A percentile compares a stretch with the other conserved stretches of the same genome.
These are phyloP conservation scores for Tenebrio molitor DNA, from an alignment of 1,140 invertebrate species.

Conservation along the genomic window DNA sequence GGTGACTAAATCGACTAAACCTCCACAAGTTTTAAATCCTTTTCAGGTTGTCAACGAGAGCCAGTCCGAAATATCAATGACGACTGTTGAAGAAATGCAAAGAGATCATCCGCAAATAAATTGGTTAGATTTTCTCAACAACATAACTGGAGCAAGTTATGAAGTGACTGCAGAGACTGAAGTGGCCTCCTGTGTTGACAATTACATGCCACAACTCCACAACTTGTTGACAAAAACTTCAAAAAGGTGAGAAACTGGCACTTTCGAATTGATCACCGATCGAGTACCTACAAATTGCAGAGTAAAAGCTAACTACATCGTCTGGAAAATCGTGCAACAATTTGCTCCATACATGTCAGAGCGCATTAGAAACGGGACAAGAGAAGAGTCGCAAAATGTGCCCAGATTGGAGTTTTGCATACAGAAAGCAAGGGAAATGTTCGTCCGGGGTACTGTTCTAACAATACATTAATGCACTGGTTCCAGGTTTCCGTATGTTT, in stretches of 20 bases:
- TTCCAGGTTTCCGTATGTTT: neutral
- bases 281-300: neutral
- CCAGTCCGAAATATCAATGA: neutral
- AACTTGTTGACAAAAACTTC: constrained; percentile 13
- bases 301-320: constrained; percentile 26
- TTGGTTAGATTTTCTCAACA: constrained; percentile 16
- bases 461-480: too few relatives aligned
- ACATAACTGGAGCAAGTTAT: constrained; percentile 16
- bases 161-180: constrained; percentile 6
- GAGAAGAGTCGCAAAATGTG: neutral
- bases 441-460: too few relatives aligned
- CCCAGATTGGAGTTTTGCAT: neutral
- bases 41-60: neutral
- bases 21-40: too few relatives aligned
- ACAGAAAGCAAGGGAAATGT: too few relatives aligned
- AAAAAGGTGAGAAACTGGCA: constrained; percentile 7
- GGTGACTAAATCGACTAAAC: too few relatives aligned
- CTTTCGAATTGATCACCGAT: constrained; percentile 1
- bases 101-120: neutral
- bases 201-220: constrained; percentile 24
- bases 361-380: neutral
- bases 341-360: constrained; percentile 8
- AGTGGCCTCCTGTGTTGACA: constrained; percentile 9
- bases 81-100: constrained; percentile 15
- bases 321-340: constrained; percentile 20